phyloP scores from a whole-genome alignment of 2,113 vertebrate species.

The Protobothrops flavoviridis region DNA sequence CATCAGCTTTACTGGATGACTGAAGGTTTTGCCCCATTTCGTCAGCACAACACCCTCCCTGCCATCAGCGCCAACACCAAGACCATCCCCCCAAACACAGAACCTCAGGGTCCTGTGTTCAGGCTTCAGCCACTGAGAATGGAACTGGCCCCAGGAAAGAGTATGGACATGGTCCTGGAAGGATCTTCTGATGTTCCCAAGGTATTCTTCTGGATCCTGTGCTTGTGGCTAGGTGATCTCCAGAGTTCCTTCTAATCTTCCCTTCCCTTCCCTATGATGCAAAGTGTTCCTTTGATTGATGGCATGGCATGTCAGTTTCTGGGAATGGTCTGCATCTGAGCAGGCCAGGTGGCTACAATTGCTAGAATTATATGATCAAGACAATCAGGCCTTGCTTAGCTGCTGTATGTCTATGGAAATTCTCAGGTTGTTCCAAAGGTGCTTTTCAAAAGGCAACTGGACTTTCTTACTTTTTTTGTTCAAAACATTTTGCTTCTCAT shows the following conservation, averaged over 20 bases:
- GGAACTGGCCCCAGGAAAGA: constrained; percentile 76
- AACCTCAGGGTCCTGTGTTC: constrained; percentile 63
- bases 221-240: background rate
- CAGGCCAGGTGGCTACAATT: constrained; percentile 30
- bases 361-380: constrained; percentile 48
- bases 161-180: constrained; percentile 72
- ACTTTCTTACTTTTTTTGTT: background rate
- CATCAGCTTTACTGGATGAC: constrained; percentile 80
- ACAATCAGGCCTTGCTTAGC: constrained; percentile 16
- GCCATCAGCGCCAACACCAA: background rate
- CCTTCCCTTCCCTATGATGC: background rate
- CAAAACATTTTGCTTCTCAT: background rate
- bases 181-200: constrained; percentile 72
- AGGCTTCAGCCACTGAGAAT: constrained; percentile 68
- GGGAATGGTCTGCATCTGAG: constrained; percentile 31
- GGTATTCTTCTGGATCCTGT: constrained; percentile 61
- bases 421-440: background rate
- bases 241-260: background rate
- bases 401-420: constrained; percentile 34
- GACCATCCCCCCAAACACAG: rapidly evolving
- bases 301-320: constrained; percentile 6
- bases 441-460: background rate
- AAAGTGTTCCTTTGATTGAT: background rate
- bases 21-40: constrained; percentile 50
- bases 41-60: constrained; percentile 21